Evolutionary conservation across 2,888 invertebrate genomes (phyloP), one percentile per base, ranked within the genome.

Genomic region (Sthenelais limicola): DNA sequence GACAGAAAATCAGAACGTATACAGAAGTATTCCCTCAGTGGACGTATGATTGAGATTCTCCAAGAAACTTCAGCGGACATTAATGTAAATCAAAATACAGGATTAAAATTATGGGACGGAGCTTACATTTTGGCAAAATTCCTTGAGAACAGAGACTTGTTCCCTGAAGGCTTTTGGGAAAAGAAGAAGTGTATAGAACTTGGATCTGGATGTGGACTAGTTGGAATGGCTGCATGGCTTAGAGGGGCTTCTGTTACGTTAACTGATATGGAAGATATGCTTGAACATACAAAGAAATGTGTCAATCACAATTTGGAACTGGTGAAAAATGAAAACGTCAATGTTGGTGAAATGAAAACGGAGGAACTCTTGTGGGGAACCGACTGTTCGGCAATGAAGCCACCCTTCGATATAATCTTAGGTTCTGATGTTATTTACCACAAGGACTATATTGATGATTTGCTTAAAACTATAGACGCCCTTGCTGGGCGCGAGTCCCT

Each of bases 151-250:
- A 38, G 33, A 28, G 30, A 12, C 33, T 24, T 62, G 9, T 71
- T 72, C 43, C 54, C 68, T 18, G 56, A 15, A 15, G 51, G 47
- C 3, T 74, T 73, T 48, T 77, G 75, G 67, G 33, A 33, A 26
- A 70, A 68, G 4, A 75, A 76, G 58, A 69, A 56, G 7, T 76
- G 76, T 48, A 26, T 79, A 28, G 79, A 79, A 51, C 70, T 79
- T 15, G 79, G 79, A 18, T 62, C 79, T n/a, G 79, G 79, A 12
- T 79, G 78, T 68, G 79, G 79, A 3, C 71, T 79, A 1, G 79
- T 77, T n/a, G 72, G 76, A 47, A 69, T 76, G 51, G 76, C 74
- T 30, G 73, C 76, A 3, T 76, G 74, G 66, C 32, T 77, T 35
- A 38, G 68, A 9, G 79, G 78, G 21, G 79, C 77, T 0, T 52